Evolutionary conservation across 2,797 vertebrate species (phyloP).

Genomic region (Megaceryle alcyon): DNA sequence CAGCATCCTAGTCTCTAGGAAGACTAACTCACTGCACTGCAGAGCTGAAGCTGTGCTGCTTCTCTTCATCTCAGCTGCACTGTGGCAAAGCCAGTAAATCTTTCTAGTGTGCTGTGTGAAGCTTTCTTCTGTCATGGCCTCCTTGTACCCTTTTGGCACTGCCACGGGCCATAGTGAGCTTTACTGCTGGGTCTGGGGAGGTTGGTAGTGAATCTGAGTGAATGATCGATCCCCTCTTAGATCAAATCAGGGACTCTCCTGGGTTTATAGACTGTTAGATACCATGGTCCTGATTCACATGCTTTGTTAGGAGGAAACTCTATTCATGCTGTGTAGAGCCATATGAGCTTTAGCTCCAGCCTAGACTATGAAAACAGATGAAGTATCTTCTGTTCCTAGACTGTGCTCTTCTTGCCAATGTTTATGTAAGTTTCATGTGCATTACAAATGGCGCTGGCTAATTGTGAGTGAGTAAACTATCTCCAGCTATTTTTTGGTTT

Average conservation of each 20-base stretch:
- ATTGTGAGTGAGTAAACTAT: not conserved
- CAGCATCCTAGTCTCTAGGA: not conserved
- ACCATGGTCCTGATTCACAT: not conserved
- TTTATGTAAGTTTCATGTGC: not conserved
- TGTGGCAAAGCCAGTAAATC: not conserved
- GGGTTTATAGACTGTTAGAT: rapidly evolving
- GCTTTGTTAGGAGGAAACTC: not conserved
- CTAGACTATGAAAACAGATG: not conserved
- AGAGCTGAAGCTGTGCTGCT: not conserved
- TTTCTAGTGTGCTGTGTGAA: not conserved
- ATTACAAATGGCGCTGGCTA: not conserved
- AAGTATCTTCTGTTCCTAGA: not conserved
- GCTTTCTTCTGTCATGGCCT: rapidly evolving
- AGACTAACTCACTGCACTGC: not conserved
- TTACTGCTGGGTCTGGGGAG: rapidly evolving
- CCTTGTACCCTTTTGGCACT: not conserved
- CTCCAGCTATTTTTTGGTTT: not conserved
- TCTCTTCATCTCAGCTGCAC: not conserved
- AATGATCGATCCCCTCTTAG: not conserved
- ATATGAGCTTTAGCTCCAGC: not conserved
- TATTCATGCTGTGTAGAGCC: rapidly evolving
- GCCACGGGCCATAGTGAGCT: rapidly evolving
- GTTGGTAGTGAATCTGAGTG: not conserved
- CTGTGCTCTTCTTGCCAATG: not conserved
- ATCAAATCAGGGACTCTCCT: not conserved